These are phyloP conservation scores for Prionace glauca DNA, from an alignment of 2,797 vertebrate species.

Conservation along the genomic window DNA sequence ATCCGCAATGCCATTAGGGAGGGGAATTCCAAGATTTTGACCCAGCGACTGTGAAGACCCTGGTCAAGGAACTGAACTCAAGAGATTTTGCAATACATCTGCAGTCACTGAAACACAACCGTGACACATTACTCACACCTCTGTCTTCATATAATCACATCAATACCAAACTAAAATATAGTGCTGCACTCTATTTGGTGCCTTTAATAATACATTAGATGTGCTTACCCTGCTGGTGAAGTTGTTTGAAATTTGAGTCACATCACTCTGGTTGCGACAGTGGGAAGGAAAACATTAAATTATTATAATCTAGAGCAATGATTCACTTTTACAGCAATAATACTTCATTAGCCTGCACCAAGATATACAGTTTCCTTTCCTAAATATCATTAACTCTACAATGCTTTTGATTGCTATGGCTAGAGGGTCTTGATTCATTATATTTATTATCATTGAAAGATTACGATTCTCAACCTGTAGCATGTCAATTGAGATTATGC, in stretches of 20 bases:
- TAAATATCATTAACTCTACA: neutral
- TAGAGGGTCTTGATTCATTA: neutral
- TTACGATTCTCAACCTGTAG: neutral
- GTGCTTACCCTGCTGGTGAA: neutral
- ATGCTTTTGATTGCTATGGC: neutral
- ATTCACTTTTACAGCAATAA: neutral
- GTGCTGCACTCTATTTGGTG: neutral
- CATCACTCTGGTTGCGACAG: neutral
- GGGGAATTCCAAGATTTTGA: no score
- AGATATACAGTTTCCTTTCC: neutral
- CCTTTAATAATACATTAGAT: neutral
- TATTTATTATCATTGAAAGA: neutral
- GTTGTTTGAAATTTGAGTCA: neutral
- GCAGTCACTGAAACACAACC: neutral
- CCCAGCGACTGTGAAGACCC: neutral
- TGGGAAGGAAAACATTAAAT: neutral
- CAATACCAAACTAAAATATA: neutral
- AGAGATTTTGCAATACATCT: neutral
- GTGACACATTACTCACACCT: neutral
- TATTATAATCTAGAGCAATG: neutral
- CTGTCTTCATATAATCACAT: neutral
- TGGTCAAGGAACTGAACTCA: neutral
- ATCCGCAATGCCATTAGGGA: no score
- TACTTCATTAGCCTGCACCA: neutral
- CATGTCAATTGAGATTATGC: neutral